Evolutionary conservation across 2,888 invertebrate genomes (phyloP), one percentile per base, ranked within the genome.

Genomic region (Mimas tiliae): DNA sequence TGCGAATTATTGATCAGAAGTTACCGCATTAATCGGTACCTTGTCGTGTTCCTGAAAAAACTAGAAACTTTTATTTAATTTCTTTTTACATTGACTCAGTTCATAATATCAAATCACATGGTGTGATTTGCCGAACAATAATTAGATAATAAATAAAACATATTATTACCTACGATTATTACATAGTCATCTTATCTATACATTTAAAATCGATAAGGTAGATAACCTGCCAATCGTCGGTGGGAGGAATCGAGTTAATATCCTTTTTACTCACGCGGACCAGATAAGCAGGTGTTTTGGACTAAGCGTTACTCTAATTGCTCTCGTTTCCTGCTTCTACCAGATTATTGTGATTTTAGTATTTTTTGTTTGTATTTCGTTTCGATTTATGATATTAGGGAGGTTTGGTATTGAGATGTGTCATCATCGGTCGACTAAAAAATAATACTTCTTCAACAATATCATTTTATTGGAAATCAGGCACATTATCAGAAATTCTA

Each of bases 181-280:
- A n/a, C n/a, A n/a, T 45, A 1, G 1, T 45, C 12, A 12, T 11
- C 11, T 6, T 33, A 12, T 33, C 14, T 1, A 34, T 53, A 33
- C 11, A 53, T 12, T 21, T n/a, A 14, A 34, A 42, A 64, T 38
- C 51, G 38, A 38, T 34, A 16, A 42, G 38, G 42, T 64, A 42
- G 27, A 52, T 51, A 42, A 27, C 33, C 12, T n/a, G 33, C 19
- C 33, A 58, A 42, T 4, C 38, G 58, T 38, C 14, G 12, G 14
- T n/a, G 48, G 19, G 33, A 63, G 47, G 63, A 48, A 63, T 33
- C 19, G 19, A 48, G 63, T 34, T 48, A 63, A 47, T 63, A n/a
- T 48, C 48, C 7, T 34, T 48, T 63, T 63, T 63, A 48, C 63
- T 63, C 27, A 9, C 33, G n/a, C 27, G n/a, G 42, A 9, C 42